Percentiles rank a stretch among this genome's conserved stretches.
Conservation (phyloP, 2,113 vertebrate genomes). For the Phocoena sinus region DNA sequence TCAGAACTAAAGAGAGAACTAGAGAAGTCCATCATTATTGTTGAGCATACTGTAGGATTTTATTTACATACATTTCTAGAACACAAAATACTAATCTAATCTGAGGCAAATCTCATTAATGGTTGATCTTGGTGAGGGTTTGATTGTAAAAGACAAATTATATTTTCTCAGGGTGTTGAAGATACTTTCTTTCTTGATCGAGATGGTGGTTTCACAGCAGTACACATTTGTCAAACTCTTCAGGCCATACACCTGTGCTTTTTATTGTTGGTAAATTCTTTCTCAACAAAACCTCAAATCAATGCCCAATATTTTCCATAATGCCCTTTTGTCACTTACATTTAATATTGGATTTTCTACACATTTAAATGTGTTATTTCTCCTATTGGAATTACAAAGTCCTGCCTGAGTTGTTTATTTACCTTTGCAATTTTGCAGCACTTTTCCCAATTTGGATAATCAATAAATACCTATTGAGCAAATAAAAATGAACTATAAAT, state of each 20-base stretch:
- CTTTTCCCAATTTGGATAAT: not conserved
- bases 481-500: not conserved
- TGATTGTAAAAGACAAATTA: not conserved
- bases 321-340: not conserved
- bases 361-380: not conserved
- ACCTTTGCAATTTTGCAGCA: not conserved
- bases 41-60: not conserved
- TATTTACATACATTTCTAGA: not conserved
- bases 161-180: not conserved
- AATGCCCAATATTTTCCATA: not conserved
- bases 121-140: accelerated
- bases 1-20: not conserved
- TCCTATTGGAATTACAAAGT: not conserved
- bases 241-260: not conserved
- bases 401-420: not conserved
- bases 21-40: not conserved
- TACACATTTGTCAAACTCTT: not conserved
- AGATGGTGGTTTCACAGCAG: not conserved
- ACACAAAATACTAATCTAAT: not conserved
- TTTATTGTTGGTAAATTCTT: not conserved
- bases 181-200: not conserved
- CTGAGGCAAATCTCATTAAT: not conserved
- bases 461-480: not conserved
- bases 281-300: not conserved
- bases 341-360: not conserved